Evolutionary conservation across 1,140 invertebrate species (phyloP), one percentile per base, ranked within the genome.

Genomic region (Lordiphosa clarofinis): DNA sequence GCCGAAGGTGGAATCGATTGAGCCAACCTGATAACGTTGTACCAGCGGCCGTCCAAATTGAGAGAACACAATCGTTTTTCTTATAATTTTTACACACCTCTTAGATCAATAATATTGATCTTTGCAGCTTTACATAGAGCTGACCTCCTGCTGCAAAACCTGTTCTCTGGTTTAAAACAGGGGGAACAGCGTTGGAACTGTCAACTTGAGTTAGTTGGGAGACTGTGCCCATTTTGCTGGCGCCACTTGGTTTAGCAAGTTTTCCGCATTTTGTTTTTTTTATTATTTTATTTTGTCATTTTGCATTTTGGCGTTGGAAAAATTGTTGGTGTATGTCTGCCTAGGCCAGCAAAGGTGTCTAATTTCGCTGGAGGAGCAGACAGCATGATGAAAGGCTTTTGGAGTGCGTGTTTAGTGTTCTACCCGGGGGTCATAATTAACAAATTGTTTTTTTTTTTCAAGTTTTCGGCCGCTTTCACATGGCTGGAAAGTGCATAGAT

Each of bases 221-320:
- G 54, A 46, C 43, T 81, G 73, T 82, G 78, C 79, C 67, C 78
- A 84, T 82, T 82, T 84, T 52, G 44, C 37, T 78, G 78, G 78
- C 78, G 78, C 78, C 78, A 84, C 46, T 66, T 43, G 37, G 55
- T 68, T 76, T 43, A 61, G 58, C 73, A 69, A 73, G 78, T 65
- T 84, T 84, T 82, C 78, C 78, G 78, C 78, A 78, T 70, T 61
- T 59, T 31, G 28, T 31, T 31, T 28, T 28, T 28, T 57, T 70
- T 31, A 8, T 31, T 31, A 54, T 70, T 55, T 38, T 11, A 10
- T 44, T 60, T 70, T 82, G 67, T 82, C 72, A 60, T 70, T 78
- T 69, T 72, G 73, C 78, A 84, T 82, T 73, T 84, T 38, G 52
- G 57, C 54, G 56, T 48, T 56, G 56, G 58, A 50, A 61, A 61